Base-by-base conservation (phyloP, 2,113 vertebrate species). In the Ardeotis arabs region DNA sequence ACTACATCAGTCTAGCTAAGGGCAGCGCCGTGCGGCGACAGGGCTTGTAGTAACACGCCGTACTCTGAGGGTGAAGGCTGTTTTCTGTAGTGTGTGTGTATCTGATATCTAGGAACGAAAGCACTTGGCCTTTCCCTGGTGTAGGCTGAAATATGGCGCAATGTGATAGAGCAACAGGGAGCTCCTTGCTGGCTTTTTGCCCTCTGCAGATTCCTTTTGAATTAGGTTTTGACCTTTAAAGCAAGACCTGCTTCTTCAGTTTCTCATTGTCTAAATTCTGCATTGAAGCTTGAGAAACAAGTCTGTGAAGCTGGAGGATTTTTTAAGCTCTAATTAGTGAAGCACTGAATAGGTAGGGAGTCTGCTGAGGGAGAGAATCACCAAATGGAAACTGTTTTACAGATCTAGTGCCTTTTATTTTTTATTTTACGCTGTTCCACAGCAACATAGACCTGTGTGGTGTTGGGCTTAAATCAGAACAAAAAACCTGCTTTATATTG, bases 181-280 rank as follows among this genome's bases (percentile, higher is more conserved):
- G 50, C 90, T 96, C 84, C 81, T 95, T 64, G 63, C 50, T 94
- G 95, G 91, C 87, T 79, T 79, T 88, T 59, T 84, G 89, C 91
- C 89, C 50, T 76, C 22, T 45, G 50, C 67, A 91, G 89, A 85
- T 95, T 95, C 74, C 74, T 94, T 94, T 58, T 89, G 89, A 87
- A 85, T 95, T 87, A 73, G 47, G 55, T 81, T 92, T 80, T 96
- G 86, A 74, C 77, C 96, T 96, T 93, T 91, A 82, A 89, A 95
- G n/a, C 37, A 76, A 73, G 62, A 91, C 25, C n/a, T 82, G 73
- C 73, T 87, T 69, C 91, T 95, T 94, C 63, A n/a, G n/a, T 76
- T 91, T 76, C 78, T 94, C 63, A n/a, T 94, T 47, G 84, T 89
- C 68, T 87, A 24, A 89, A 89, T 82, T 73, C 89, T 87, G 47